Evolutionary conservation across 2,888 invertebrate species (phyloP).

Genomic region (Crocallis elinguaria): DNA sequence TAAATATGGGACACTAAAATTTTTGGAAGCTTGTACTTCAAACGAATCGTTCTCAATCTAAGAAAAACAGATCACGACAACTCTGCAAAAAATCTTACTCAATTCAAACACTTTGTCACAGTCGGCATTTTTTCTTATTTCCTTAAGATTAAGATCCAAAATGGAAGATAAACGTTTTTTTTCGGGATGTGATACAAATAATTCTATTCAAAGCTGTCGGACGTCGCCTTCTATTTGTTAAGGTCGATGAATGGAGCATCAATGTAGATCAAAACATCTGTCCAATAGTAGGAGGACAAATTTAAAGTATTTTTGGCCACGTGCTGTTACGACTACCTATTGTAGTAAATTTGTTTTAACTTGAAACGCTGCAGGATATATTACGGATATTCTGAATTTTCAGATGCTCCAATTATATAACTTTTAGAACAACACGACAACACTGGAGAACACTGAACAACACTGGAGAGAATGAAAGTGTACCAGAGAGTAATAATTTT

Average conservation of each 20-base stretch:
- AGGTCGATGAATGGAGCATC: slow-evolving; percentile 26
- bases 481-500: too few species aligned
- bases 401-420: neutral
- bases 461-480: too few species aligned
- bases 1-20: too few species aligned
- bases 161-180: neutral
- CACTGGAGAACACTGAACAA: too few species aligned
- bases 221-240: slow-evolving; percentile 46
- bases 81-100: slow-evolving; percentile 3
- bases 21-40: too few species aligned
- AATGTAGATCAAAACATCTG: slow-evolving; percentile 43
- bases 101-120: slow-evolving; percentile 10
- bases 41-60: neutral
- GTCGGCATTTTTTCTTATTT: neutral
- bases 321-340: slow-evolving; percentile 19
- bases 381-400: too few species aligned
- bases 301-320: slow-evolving; percentile 34
- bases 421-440: too few species aligned
- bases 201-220: slow-evolving; percentile 41
- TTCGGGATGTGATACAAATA: slow-evolving; percentile 37
- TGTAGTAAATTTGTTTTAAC: neutral
- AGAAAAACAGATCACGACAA: slow-evolving; percentile 3
- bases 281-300: slow-evolving; percentile 41
- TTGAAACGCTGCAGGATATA: neutral
- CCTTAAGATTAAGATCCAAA: neutral